Evolutionary conservation across 2,113 vertebrate genomes (phyloP).

Genomic region (human): DNA sequence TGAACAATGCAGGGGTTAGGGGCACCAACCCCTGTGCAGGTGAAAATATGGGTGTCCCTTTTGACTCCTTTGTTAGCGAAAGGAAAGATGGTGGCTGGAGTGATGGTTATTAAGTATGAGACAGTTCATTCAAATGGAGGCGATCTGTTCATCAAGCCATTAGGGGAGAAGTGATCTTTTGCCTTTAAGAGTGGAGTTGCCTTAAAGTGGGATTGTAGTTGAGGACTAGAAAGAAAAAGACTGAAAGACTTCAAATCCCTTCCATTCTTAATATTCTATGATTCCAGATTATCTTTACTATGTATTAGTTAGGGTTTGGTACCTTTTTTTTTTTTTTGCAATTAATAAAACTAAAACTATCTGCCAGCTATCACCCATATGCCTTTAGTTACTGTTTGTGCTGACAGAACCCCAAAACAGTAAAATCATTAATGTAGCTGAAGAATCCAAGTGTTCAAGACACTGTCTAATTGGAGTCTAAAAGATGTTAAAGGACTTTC

Average conservation of each 20-base stretch:
- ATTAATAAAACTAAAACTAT: background rate
- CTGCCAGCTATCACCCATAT: background rate
- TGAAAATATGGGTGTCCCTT: background rate
- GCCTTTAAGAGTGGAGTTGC: background rate
- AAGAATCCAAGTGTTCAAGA: conserved; percentile 70
- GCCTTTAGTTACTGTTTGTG: conserved; percentile 21
- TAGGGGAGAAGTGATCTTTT: background rate
- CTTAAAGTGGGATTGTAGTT: background rate
- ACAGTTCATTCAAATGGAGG: background rate
- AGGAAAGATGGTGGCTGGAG: background rate
- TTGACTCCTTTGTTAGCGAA: background rate
- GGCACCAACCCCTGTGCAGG: background rate
- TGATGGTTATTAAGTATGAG: background rate
- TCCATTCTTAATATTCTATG: background rate
- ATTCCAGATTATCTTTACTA: conserved; percentile 10
- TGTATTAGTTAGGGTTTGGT: background rate
- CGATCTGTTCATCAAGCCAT: background rate
- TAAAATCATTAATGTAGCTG: conserved; percentile 58
- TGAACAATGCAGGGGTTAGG: background rate
- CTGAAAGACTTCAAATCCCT: background rate
- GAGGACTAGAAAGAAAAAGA: background rate
- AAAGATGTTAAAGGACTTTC: conserved; percentile 72
- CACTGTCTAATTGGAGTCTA: conserved; percentile 61
- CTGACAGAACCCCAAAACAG: conserved; percentile 14
- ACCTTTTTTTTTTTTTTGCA: background rate